A percentile compares a stretch with the other conserved stretches of the same genome.
Conservation (phyloP, 2,113 vertebrate species). For the Hucho hucho region DNA sequence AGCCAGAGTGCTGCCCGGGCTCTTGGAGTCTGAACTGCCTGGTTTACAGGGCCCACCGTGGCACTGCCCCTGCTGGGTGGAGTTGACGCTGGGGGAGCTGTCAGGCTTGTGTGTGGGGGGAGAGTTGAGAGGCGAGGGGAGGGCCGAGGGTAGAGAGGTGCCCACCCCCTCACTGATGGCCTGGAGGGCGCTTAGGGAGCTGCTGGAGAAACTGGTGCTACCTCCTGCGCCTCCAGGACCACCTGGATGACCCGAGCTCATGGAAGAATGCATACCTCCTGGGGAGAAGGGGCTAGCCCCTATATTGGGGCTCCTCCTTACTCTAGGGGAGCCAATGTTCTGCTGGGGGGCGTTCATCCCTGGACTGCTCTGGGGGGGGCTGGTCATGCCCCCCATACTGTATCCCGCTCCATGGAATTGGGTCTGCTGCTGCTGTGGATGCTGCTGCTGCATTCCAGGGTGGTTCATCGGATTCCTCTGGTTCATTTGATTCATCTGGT, state of each 20-base stretch:
- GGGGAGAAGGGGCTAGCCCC: conserved; percentile 90
- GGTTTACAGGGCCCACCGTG: conserved; percentile 69
- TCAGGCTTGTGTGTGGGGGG: conserved; percentile 85
- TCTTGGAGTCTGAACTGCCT: conserved; percentile 84
- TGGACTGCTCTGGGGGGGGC: conserved; percentile 87
- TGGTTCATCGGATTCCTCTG: conserved; percentile 66
- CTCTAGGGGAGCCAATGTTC: conserved; percentile 88
- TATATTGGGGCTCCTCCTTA: conserved; percentile 91
- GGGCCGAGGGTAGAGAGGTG: conserved; percentile 77
- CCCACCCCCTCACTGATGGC: conserved; percentile 98
- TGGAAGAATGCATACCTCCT: conserved; percentile 92
- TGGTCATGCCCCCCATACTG: conserved; percentile 82
- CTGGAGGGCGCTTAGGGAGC: conserved; percentile 94
- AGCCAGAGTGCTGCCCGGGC: conserved; percentile 79
- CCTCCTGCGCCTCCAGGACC: conserved; percentile 51
- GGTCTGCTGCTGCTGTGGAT: conserved; percentile 72
- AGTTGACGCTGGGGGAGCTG: conserved; percentile 83
- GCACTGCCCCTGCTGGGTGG: conserved; percentile 59
- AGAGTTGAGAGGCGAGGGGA: conserved; percentile 84
- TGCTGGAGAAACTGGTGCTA: conserved; percentile 88
- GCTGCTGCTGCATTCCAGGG: conserved; percentile 61
- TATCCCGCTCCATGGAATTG: conserved; percentile 84
- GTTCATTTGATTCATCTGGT: conserved; percentile 54
- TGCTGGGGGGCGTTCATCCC: conserved; percentile 78
- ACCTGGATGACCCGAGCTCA: conserved; percentile 80